Evolutionary conservation across 2,888 invertebrate genomes (phyloP).

Genomic region (Hirtodrosophila histrioides): DNA sequence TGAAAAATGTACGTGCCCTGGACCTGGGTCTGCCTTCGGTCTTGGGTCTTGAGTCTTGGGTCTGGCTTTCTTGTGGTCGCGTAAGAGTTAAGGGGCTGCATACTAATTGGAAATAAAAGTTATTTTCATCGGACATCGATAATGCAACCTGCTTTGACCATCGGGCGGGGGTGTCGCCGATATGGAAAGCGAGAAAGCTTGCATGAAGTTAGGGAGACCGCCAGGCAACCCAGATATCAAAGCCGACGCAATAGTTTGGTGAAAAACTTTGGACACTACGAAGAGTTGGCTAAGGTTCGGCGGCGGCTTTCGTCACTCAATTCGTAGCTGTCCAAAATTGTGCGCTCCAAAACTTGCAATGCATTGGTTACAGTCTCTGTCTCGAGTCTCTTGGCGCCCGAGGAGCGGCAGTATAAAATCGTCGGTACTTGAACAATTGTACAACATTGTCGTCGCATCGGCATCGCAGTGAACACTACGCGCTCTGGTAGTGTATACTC

Average conservation of each 20-base stretch:
- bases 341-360: slow-evolving; percentile 62
- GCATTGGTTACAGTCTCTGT: slow-evolving; percentile 40
- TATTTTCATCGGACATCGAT: slow-evolving; percentile 71
- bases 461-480: slow-evolving; percentile 81
- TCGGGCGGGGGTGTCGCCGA: slow-evolving; percentile 27
- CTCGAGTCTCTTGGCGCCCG: slow-evolving; percentile 49
- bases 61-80: slow-evolving; percentile 70
- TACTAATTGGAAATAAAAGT: slow-evolving; percentile 70
- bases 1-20: slow-evolving; percentile 73
- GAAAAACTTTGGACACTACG: slow-evolving; percentile 71
- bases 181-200: slow-evolving; percentile 80
- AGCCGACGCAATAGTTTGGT: slow-evolving; percentile 58
- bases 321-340: slow-evolving; percentile 70
- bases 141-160: slow-evolving; percentile 57
- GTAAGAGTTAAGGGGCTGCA: slow-evolving; percentile 69
- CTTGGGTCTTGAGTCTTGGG: slow-evolving; percentile 24
- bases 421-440: slow-evolving; percentile 81
- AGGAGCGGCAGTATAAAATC: slow-evolving; percentile 85
- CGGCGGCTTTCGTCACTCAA: slow-evolving; percentile 70
- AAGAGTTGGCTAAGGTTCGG: slow-evolving; percentile 53
- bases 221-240: slow-evolving; percentile 70
- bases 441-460: slow-evolving; percentile 84
- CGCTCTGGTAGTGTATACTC: slow-evolving; percentile 66
- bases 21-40: slow-evolving; percentile 24
- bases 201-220: slow-evolving; percentile 22